These are phyloP conservation scores for Thelaira solivaga DNA, from an alignment of 2,888 invertebrate species.

Conservation along the genomic window DNA sequence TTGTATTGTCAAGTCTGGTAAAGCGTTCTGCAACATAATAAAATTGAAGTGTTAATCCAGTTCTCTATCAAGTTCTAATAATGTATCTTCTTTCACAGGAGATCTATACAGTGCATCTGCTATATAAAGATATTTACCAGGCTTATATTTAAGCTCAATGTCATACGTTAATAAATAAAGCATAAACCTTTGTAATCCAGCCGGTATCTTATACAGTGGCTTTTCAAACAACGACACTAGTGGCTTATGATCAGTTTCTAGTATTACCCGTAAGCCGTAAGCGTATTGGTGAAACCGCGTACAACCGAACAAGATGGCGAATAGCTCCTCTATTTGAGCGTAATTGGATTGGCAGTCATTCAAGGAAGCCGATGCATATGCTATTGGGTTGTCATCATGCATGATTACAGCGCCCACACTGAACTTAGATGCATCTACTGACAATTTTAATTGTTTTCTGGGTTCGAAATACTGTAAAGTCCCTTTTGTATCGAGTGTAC, in stretches of 20 bases:
- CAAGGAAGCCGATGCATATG: not conserved
- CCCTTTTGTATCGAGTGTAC: no score
- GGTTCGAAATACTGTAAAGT: no score
- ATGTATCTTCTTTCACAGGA: slow-evolving; percentile 8
- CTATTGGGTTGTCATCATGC: not conserved
- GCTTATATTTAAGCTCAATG: slow-evolving; percentile 10
- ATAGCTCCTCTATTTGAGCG: not conserved
- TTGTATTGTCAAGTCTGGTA: not conserved
- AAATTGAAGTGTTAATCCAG: slow-evolving; percentile 20
- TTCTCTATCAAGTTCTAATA: slow-evolving; percentile 13
- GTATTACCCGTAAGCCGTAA: slow-evolving; percentile 2
- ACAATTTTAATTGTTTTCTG: no score
- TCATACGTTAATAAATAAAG: slow-evolving; percentile 11
- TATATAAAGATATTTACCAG: slow-evolving; percentile 30
- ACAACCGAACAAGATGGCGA: not conserved
- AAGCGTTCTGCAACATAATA: not conserved
- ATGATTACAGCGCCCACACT: slow-evolving; percentile 39
- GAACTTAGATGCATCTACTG: slow-evolving; percentile 42
- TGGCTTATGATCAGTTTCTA: slow-evolving; percentile 39
- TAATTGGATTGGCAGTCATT: not conserved
- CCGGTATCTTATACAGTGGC: slow-evolving; percentile 4
- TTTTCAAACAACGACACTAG: slow-evolving; percentile 25
- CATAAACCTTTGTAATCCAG: slow-evolving; percentile 23
- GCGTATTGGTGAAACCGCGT: not conserved
- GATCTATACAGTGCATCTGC: slow-evolving; percentile 28